phyloP scores from a whole-genome alignment of 64 coral and sea anemone species.

The Trachythela sp. region DNA sequence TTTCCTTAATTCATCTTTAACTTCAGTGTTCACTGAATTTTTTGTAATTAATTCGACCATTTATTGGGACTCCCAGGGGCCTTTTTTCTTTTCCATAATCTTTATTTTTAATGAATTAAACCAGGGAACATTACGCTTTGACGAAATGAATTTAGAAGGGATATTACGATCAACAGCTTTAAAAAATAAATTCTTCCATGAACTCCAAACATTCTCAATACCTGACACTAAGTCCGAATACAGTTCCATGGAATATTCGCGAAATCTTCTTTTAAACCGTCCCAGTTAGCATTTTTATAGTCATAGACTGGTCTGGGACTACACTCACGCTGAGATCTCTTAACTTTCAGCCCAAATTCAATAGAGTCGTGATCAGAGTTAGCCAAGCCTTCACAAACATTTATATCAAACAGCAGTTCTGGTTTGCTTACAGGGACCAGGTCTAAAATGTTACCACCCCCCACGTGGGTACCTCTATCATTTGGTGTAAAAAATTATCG shows the following conservation, averaged over 20 bases:
- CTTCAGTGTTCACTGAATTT: no score
- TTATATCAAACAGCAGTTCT: constrained; percentile 30
- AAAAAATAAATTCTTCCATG: constrained; percentile 38
- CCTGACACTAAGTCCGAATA: constrained; percentile 21
- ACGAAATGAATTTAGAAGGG: constrained; percentile 37
- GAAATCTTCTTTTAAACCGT: constrained; percentile 45
- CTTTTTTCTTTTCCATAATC: neutral
- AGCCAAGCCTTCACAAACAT: constrained; percentile 37
- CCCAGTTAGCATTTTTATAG: constrained; percentile 42
- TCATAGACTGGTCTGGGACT: constrained; percentile 46
- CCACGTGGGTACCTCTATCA: constrained; percentile 34
- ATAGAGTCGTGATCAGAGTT: constrained; percentile 39
- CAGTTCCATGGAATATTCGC: constrained; percentile 33
- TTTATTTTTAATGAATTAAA: constrained; percentile 47
- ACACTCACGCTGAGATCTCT: constrained; percentile 23
- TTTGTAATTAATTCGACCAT: no score
- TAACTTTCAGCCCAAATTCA: constrained; percentile 52
- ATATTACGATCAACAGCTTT: constrained; percentile 49
- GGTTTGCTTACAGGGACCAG: constrained; percentile 31
- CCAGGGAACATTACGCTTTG: constrained; percentile 39
- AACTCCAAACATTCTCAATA: constrained; percentile 35
- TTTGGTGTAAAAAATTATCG: constrained; percentile 50
- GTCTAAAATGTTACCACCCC: constrained; percentile 37
- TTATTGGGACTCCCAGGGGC: no score
- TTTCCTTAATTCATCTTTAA: no score